phyloP scores from a whole-genome alignment of 2,113 vertebrate genomes.

The Scartelaos histophorus region DNA sequence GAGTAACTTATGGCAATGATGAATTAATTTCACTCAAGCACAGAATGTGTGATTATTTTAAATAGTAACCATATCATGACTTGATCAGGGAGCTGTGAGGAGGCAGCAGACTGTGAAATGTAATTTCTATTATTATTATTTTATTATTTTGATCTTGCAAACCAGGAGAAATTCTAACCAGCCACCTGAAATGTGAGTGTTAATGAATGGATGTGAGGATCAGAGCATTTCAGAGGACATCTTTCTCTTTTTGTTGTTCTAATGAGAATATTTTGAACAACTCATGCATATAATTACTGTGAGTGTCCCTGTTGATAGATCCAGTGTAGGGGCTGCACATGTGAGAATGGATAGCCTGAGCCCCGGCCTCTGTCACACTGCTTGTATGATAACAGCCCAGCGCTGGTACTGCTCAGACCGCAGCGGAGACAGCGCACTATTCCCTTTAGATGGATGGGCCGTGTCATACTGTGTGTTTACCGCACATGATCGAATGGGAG shows the following conservation, averaged over 20 bases:
- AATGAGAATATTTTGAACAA: constrained; percentile 53
- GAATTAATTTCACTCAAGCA: constrained; percentile 91
- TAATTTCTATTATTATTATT: constrained; percentile 62
- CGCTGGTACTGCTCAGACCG: constrained; percentile 46
- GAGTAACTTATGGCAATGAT: constrained; percentile 86
- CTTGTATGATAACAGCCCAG: constrained; percentile 40
- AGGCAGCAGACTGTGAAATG: constrained; percentile 74
- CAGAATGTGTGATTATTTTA: constrained; percentile 87
- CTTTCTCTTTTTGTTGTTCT: constrained; percentile 20
- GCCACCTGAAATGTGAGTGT: constrained; percentile 67
- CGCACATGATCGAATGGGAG: constrained; percentile 74
- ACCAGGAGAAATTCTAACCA: constrained; percentile 54
- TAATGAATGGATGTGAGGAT: constrained; percentile 72
- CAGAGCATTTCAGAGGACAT: constrained; percentile 59
- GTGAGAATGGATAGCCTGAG: constrained; percentile 42
- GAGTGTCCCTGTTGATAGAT: constrained; percentile 36
- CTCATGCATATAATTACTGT: constrained; percentile 50
- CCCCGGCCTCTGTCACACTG: constrained; percentile 31
- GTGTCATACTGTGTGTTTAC: constrained; percentile 77
- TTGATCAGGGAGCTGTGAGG: constrained; percentile 71
- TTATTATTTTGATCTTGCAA: constrained; percentile 57
- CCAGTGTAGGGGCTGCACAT: constrained; percentile 32
- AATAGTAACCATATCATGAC: constrained; percentile 77
- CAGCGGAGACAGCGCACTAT: constrained; percentile 63
- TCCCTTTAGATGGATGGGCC: constrained; percentile 69